These are phyloP conservation scores for Gulo gulo DNA, from an alignment of 2,113 vertebrate species.

Conservation along the genomic window DNA sequence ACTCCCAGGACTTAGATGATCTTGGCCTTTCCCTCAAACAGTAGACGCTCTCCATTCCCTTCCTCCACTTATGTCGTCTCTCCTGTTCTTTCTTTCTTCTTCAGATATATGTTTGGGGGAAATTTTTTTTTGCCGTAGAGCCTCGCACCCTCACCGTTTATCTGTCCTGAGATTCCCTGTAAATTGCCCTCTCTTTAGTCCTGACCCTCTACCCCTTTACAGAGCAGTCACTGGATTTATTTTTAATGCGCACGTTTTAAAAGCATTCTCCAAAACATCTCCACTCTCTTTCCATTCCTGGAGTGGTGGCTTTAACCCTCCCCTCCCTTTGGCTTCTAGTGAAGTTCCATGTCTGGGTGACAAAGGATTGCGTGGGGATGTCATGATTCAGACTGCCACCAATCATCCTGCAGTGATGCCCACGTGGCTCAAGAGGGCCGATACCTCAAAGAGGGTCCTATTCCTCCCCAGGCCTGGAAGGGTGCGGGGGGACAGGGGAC, in stretches of 20 bases:
- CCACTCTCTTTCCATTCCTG: not conserved
- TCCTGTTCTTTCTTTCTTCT: not conserved
- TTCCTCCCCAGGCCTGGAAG: not conserved
- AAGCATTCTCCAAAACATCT: accelerated
- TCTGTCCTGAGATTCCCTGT: not conserved
- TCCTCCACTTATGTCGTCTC: not conserved
- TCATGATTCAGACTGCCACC: not conserved
- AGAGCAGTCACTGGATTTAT: not conserved
- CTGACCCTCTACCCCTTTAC: not conserved
- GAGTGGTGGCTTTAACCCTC: not conserved
- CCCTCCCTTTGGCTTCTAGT: not conserved
- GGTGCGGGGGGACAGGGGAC: not conserved
- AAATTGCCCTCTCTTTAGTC: not conserved
- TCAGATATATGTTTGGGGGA: not conserved
- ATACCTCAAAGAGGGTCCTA: not conserved
- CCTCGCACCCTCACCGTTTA: not conserved
- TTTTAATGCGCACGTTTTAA: not conserved
- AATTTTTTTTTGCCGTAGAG: not conserved
- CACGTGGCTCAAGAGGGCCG: not conserved
- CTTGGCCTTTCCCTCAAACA: constrained; percentile 32
- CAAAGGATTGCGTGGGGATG: accelerated
- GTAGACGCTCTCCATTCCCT: not conserved
- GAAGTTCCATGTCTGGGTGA: not conserved
- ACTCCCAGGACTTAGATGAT: constrained; percentile 58
- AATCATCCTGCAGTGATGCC: not conserved